Base-by-base conservation (phyloP, 2,888 invertebrate species). In the Hololepta plana region DNA sequence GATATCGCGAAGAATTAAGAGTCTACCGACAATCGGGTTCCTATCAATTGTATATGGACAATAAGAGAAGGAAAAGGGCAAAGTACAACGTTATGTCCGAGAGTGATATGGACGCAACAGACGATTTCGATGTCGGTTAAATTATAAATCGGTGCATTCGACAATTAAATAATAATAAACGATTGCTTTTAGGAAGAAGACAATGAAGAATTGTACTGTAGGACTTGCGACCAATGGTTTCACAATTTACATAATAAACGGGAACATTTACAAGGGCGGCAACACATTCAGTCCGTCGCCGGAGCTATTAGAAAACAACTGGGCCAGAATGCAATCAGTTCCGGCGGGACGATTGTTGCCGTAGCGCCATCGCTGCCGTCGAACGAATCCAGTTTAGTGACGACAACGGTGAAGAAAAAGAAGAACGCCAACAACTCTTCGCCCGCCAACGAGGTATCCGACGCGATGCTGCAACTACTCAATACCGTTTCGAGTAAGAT, bases 211-310 rank as follows among this genome's bases (percentile, higher is more conserved):
- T 44, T 66, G 23, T 62, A 64, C 40, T 67, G 67, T 41, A 52
- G 60, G 30, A 59, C 62, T 3, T 67, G 67, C 43, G 60, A 66
- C 41, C 61, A 63, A 38, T 63, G 62, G 53, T 67, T 67, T 41
- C 62, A 60, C 32, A 62, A 61, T 33, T 42, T 60, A 19, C 66
- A 66, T 40, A 66, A 67, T 42, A 66, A 65, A 42, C 53, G 58
- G 28, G 66, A 66, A 37, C 67, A 67, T 45, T 47, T 66, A 35
- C 60, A 60, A 41, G 64, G 66, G 4, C 49, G 59, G 32, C 60
- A 61, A 34, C 67, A 67, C 44, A 49, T 62, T 25, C 60, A 51
- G 46, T 48, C 50, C 4, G 45, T 55, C 15, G 53, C 53, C 4
- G 55, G 54, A 12, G 53, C 53, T 32, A 54, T 53, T 35, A 44